These are phyloP conservation scores for Eleutherodactylus coqui DNA, from an alignment of 2,797 vertebrate genomes.

Conservation along the genomic window DNA sequence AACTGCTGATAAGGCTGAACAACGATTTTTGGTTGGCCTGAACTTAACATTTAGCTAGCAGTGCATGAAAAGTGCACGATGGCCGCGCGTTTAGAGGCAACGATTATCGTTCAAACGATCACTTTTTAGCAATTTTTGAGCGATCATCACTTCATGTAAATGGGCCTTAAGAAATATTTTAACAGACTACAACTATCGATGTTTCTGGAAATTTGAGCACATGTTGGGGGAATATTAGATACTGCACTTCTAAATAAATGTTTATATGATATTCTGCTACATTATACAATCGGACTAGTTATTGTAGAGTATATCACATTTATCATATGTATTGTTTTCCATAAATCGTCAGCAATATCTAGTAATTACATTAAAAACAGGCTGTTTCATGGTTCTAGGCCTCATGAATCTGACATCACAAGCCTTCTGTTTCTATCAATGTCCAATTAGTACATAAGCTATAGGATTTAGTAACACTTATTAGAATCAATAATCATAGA, in stretches of 20 bases:
- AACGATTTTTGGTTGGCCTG: no score
- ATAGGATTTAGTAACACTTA: slow-evolving; percentile 12
- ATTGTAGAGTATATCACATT: not conserved
- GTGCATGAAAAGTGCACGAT: no score
- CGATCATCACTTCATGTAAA: no score
- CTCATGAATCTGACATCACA: not conserved
- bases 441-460: slow-evolving; percentile 32
- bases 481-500: not conserved
- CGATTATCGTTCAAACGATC: no score
- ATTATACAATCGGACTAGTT: not conserved
- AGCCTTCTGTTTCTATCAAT: not conserved
- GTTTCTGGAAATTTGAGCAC: no score
- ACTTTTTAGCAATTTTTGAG: no score
- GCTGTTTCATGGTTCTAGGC: not conserved
- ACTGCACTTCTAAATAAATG: not conserved
- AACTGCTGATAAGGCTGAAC: no score
- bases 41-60: no score
- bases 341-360: not conserved
- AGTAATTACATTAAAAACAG: not conserved
- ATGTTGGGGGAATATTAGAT: no score
- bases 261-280: not conserved
- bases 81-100: no score
- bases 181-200: no score
- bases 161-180: no score
- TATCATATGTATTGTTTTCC: not conserved